Percentiles rank a stretch among this genome's conserved stretches.
phyloP scores from a whole-genome alignment of 2,888 invertebrate genomes.

The Tuberolachnus salignus region DNA sequence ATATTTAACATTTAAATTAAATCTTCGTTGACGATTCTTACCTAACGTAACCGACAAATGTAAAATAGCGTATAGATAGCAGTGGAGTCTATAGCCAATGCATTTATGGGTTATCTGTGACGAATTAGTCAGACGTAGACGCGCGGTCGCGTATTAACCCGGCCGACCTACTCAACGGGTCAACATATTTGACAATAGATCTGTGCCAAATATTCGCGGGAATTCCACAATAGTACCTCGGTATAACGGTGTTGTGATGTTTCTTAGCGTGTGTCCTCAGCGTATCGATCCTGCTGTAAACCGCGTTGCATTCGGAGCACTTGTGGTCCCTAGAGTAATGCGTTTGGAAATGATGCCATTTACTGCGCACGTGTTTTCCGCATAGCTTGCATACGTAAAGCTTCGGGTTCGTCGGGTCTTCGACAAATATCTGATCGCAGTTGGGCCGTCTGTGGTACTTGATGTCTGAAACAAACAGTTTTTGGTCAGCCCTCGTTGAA shows the following conservation, averaged over 20 bases:
- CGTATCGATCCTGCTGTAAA: constrained; percentile 87
- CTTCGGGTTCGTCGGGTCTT: constrained; percentile 35
- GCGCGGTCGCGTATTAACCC: neutral
- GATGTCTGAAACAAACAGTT: constrained; percentile 55
- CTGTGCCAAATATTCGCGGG: constrained; percentile 51
- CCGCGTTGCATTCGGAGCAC: constrained; percentile 84
- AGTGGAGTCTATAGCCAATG: too few relatives aligned
- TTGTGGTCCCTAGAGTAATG: constrained; percentile 62
- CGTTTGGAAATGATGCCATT: constrained; percentile 73
- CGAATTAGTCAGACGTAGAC: neutral
- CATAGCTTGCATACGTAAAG: constrained; percentile 70
- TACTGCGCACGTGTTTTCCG: constrained; percentile 71
- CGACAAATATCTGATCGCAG: constrained; percentile 36
- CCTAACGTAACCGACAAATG: too few relatives aligned
- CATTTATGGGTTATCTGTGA: too few relatives aligned
- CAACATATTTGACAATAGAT: neutral
- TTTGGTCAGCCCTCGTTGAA: neutral
- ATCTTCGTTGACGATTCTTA: too few relatives aligned
- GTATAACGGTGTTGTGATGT: constrained; percentile 64
- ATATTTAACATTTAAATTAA: too few relatives aligned
- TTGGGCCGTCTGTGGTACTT: constrained; percentile 57
- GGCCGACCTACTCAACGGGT: neutral
- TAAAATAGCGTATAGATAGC: too few relatives aligned
- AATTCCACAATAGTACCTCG: constrained; percentile 57
- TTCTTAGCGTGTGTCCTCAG: constrained; percentile 80